Percentiles rank a stretch among this genome's conserved stretches.
Conservation (phyloP, 2,113 vertebrate genomes). For the Pitta sordida region DNA sequence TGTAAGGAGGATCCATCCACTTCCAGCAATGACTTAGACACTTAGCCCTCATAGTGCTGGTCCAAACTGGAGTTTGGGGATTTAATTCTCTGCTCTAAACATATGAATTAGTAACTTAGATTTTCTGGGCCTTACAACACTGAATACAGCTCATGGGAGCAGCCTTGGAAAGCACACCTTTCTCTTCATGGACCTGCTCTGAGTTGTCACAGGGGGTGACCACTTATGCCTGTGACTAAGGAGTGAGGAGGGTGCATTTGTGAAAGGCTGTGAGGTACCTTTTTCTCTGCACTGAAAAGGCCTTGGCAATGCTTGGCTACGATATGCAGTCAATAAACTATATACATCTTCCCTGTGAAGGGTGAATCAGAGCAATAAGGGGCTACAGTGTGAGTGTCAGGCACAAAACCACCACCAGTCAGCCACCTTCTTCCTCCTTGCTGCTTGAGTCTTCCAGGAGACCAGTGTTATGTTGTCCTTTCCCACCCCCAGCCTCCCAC, state of each 20-base stretch:
- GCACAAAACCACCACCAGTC: neutral
- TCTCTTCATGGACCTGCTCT: neutral
- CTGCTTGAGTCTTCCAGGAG: neutral
- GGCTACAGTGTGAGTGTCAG: neutral
- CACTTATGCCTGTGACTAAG: neutral
- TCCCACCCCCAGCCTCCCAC: neutral
- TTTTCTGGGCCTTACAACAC: neutral
- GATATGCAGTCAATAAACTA: neutral
- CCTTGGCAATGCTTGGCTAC: neutral
- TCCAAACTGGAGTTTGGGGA: neutral
- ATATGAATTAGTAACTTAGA: neutral
- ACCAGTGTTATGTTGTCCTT: neutral
- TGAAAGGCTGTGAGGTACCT: neutral
- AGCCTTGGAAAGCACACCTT: neutral
- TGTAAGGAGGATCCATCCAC: neutral
- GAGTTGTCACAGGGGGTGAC: neutral
- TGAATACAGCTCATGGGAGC: neutral
- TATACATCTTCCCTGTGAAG: neutral
- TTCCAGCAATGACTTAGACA: neutral
- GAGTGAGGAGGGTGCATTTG: neutral
- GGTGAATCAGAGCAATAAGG: neutral
- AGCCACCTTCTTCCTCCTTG: neutral
- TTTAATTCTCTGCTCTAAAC: neutral
- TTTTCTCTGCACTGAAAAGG: neutral
- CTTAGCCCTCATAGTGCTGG: neutral